Conservation (phyloP, 2,113 vertebrate species). For the Promerops cafer region DNA sequence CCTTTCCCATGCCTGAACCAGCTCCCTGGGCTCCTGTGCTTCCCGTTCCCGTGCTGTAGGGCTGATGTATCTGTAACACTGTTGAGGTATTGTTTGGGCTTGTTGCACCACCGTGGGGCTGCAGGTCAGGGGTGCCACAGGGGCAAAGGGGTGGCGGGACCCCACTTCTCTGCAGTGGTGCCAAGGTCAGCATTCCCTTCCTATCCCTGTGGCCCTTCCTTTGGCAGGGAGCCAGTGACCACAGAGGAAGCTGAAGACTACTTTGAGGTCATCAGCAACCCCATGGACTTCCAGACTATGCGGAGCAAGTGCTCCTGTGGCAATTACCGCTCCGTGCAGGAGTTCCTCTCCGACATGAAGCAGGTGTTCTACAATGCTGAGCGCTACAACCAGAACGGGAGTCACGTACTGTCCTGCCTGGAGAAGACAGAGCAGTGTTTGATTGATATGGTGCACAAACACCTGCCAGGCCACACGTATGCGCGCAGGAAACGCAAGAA, state of each 20-base stretch:
- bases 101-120: not conserved
- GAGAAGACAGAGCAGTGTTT: slow-evolving; percentile 90
- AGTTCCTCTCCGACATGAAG: slow-evolving; percentile 90
- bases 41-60: accelerated
- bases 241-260: slow-evolving; percentile 90
- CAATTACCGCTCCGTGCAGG: slow-evolving; percentile 82
- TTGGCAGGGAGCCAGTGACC: slow-evolving; percentile 89
- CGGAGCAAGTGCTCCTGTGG: slow-evolving; percentile 85
- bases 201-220: not conserved
- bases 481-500: slow-evolving; percentile 84
- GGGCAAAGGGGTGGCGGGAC: accelerated
- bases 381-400: slow-evolving; percentile 88
- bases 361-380: slow-evolving; percentile 93
- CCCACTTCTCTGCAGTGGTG: not conserved
- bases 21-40: not conserved
- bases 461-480: slow-evolving; percentile 86
- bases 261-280: slow-evolving; percentile 85
- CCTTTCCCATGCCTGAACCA: not conserved
- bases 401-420: slow-evolving; percentile 86
- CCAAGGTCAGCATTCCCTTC: accelerated
- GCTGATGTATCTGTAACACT: accelerated
- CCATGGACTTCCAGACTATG: slow-evolving; percentile 98
- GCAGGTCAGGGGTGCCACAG: not conserved
- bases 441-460: slow-evolving; percentile 86
- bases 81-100: not conserved